Conservation (phyloP, 2,113 vertebrate genomes). For the Apodemus sylvaticus region DNA sequence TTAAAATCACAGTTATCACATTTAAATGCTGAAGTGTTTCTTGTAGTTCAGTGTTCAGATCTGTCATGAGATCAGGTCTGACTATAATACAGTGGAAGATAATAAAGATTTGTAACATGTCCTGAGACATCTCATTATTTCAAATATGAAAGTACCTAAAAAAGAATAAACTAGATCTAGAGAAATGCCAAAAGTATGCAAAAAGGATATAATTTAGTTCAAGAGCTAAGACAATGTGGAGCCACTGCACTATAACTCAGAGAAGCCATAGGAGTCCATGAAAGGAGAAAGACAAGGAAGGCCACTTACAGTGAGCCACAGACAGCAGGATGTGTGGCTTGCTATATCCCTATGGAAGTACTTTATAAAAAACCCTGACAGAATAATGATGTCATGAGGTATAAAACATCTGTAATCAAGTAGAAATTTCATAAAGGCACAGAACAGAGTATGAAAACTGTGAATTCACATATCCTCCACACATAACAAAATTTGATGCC, state of each 20-base stretch:
- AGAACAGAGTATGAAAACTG: background rate
- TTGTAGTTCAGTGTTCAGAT: background rate
- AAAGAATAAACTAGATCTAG: background rate
- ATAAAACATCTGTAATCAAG: background rate
- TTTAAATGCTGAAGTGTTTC: background rate
- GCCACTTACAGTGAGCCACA: background rate
- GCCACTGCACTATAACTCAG: background rate
- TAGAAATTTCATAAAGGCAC: background rate
- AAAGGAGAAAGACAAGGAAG: background rate
- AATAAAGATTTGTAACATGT: background rate
- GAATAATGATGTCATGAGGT: background rate
- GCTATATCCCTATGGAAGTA: rapidly evolving
- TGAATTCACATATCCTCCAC: background rate
- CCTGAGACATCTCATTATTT: background rate
- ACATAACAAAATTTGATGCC: background rate
- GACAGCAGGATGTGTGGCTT: background rate
- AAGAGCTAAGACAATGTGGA: background rate
- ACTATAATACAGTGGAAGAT: background rate
- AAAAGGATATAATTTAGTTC: background rate
- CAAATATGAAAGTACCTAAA: background rate
- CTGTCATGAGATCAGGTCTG: background rate
- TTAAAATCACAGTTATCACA: too few relatives aligned
- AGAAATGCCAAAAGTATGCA: background rate
- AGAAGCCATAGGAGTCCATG: background rate
- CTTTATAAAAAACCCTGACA: background rate